Percentiles rank a stretch among this genome's conserved stretches.
phyloP scores from a whole-genome alignment of 2,797 vertebrate genomes.

The Remorina albescens region DNA sequence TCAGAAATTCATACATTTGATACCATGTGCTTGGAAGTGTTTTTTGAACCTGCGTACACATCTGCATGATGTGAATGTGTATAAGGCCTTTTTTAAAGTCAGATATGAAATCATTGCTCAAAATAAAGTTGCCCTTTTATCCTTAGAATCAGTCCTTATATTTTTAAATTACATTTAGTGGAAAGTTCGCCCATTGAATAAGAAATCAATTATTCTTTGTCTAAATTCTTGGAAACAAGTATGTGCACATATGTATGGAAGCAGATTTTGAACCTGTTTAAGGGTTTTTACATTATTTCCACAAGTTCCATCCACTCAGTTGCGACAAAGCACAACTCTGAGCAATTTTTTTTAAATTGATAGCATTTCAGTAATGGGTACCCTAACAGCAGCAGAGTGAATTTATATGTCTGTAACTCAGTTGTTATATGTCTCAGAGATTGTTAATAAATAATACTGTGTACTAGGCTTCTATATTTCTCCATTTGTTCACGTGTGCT shows the following conservation, averaged over 20 bases:
- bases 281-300: too few species aligned
- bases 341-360: too few species aligned
- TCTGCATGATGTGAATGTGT: not conserved
- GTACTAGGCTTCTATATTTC: not conserved
- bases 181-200: not conserved
- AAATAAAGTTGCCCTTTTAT: not conserved
- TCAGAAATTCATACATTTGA: conserved; percentile 1
- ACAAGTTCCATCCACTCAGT: not conserved
- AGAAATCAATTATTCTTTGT: not conserved
- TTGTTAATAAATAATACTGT: not conserved
- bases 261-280: not conserved
- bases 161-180: not conserved
- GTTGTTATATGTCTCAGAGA: not conserved
- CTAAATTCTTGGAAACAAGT: not conserved
- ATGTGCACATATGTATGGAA: not conserved
- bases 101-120: not conserved
- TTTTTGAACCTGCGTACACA: not conserved
- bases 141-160: not conserved
- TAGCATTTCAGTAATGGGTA: not conserved
- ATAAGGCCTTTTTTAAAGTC: not conserved
- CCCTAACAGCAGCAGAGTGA: not conserved
- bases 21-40: conserved; percentile 16
- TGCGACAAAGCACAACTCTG: too few species aligned
- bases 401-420: not conserved
- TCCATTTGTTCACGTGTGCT: not conserved